Base-by-base conservation (phyloP, 2,888 invertebrate genomes). In the Pyralis farinalis region DNA sequence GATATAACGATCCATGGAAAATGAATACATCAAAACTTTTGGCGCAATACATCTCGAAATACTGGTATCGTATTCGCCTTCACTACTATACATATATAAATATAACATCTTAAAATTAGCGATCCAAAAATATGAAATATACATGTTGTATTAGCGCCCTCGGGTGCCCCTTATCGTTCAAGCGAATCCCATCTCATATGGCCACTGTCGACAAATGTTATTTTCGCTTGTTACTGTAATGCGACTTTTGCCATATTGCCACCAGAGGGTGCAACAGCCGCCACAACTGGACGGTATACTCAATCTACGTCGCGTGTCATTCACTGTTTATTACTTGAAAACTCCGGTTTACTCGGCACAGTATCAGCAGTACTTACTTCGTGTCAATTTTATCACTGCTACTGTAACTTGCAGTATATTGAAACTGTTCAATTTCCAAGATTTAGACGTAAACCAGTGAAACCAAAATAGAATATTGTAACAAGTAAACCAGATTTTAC, bases 71-170 rank as follows among this genome's bases (percentile, higher is more conserved):
- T 85, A 86, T 75, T 67, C 87, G 87, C 88, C 86, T 71, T 73
- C 67, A 79, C 86, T 86, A 87, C 87, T 86, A 85, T 86, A 87
- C 78, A 88, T 87, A 87, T 87, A 85, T 87, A 88, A 88, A 88
- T 88, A 87, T 87, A 88, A 86, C 85, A 83, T 88, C 88, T 87
- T 88, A 88, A 88, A 87, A 86, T 86, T 87, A 88, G 88, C 87
- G 78, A 87, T 88, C 88, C 88, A 88, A 88, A 88, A 88, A 88
- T 88, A 88, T 85, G 85, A 88, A 88, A 86, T 88, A 87, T 88
- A 85, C 87, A 82, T 79, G 79, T 80, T 79, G 82, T 82, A 74
- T 80, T 76, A 76, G 77, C 84, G 79, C 85, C 86, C 80, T 74
- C 79, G 69, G 81, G 76, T 76, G 74, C 67, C 65, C 61, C 60